Conservation (phyloP, 2,888 invertebrate genomes). For the Xanthia togata region DNA sequence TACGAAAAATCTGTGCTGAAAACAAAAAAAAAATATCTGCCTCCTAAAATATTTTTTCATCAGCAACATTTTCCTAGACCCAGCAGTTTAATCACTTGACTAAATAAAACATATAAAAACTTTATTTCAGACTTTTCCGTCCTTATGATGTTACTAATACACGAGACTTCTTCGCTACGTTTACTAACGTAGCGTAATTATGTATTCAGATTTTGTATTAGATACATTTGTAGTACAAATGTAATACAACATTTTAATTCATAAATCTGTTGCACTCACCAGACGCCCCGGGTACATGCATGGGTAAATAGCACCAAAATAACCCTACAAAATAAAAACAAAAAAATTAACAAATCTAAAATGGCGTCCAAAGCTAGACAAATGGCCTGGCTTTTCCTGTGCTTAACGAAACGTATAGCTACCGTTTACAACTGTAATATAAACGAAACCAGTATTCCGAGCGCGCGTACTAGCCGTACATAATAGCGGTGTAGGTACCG, state of each 20-base stretch:
- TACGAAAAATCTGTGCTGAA: background rate
- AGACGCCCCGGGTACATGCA: too few species aligned
- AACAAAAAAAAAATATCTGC: background rate
- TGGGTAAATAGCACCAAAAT: background rate
- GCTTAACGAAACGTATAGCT: conserved; percentile 10
- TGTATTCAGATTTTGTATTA: too few species aligned
- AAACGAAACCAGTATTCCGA: background rate
- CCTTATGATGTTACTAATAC: too few species aligned
- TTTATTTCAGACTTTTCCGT: too few species aligned
- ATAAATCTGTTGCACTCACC: too few species aligned
- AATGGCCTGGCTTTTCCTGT: conserved; percentile 11
- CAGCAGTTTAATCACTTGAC: background rate
- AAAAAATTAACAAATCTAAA: background rate
- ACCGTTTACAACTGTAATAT: conserved; percentile 28
- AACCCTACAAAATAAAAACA: background rate
- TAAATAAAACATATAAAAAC: too few species aligned
- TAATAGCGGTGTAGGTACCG: too few species aligned
- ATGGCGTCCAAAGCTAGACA: conserved; percentile 5
- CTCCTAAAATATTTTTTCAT: background rate
- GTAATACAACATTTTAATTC: too few species aligned
- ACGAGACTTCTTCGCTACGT: too few species aligned
- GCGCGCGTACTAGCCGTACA: background rate
- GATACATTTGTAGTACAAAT: too few species aligned
- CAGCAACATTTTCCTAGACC: background rate
- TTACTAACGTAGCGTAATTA: too few species aligned